A percentile compares a stretch with the other conserved stretches of the same genome.
Evolutionary conservation across 2,113 vertebrate genomes (phyloP).

Genomic region (Lagopus muta): DNA sequence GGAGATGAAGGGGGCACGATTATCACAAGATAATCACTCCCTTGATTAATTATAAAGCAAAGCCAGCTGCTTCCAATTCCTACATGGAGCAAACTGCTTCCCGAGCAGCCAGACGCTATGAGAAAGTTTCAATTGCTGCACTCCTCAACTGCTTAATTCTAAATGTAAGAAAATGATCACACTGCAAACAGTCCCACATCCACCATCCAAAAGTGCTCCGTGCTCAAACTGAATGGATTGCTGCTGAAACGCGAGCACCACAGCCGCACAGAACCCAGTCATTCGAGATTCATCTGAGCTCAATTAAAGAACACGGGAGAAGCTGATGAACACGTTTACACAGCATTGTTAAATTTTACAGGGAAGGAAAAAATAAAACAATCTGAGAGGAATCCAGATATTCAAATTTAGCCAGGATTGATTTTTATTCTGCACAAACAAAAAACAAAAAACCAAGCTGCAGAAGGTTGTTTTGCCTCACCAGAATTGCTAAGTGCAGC

Average conservation of each 20-base stretch:
- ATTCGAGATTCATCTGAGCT: background rate
- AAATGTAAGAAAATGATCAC: background rate
- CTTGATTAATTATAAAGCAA: slow-evolving; percentile 50
- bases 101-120: background rate
- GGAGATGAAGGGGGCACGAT: slow-evolving; percentile 50
- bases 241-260: background rate
- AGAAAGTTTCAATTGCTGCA: slow-evolving; percentile 7
- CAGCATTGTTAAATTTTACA: slow-evolving; percentile 27
- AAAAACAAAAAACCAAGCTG: background rate
- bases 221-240: background rate
- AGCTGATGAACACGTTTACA: slow-evolving; percentile 48
- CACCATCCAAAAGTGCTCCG: fast-evolving
- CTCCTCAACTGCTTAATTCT: background rate
- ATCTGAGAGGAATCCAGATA: slow-evolving; percentile 37
- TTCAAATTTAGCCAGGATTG: background rate
- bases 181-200: background rate
- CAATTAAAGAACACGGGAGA: slow-evolving; percentile 36
- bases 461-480: slow-evolving; percentile 4
- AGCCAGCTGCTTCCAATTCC: slow-evolving; percentile 54
- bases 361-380: background rate
- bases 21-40: slow-evolving; percentile 34
- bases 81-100: background rate
- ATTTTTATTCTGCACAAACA: background rate
- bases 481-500: slow-evolving; percentile 3
- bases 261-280: background rate